Conservation (phyloP, 2,888 invertebrate species). For the Apotomis betuletana region DNA sequence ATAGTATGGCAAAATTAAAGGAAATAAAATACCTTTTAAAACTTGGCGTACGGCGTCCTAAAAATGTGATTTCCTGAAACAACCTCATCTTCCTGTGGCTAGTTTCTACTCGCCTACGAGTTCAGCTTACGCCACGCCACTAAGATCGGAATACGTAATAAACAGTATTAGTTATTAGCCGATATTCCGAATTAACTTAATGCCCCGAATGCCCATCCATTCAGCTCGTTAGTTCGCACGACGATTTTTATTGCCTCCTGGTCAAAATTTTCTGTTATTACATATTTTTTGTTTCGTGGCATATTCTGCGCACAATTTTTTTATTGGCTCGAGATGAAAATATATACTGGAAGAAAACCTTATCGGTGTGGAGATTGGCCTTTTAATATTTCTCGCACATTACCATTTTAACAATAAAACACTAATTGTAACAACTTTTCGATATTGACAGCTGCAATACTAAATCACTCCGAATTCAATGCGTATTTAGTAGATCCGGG, state of each 20-base stretch:
- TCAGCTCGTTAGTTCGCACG: slow-evolving; percentile 54
- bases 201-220: slow-evolving; percentile 35
- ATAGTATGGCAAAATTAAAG: no score
- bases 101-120: background rate
- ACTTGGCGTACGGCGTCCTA: background rate
- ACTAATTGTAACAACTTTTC: slow-evolving; percentile 52
- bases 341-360: slow-evolving; percentile 49
- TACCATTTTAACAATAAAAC: slow-evolving; percentile 52
- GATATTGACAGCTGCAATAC: slow-evolving; percentile 51
- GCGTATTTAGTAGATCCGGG: slow-evolving; percentile 21
- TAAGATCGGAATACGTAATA: background rate
- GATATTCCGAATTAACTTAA: background rate
- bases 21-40: no score
- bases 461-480: slow-evolving; percentile 51
- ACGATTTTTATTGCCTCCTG: slow-evolving; percentile 44
- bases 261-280: slow-evolving; percentile 43
- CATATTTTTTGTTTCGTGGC: slow-evolving; percentile 55
- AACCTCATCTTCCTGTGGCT: background rate
- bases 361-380: slow-evolving; percentile 58
- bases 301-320: slow-evolving; percentile 57
- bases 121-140: background rate
- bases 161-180: background rate
- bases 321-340: slow-evolving; percentile 53
- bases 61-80: background rate
- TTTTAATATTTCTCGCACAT: slow-evolving; percentile 51